A percentile compares a stretch with the other conserved stretches of the same genome.
Conservation (phyloP, 2,113 vertebrate species). For the Tiliqua scincoides region DNA sequence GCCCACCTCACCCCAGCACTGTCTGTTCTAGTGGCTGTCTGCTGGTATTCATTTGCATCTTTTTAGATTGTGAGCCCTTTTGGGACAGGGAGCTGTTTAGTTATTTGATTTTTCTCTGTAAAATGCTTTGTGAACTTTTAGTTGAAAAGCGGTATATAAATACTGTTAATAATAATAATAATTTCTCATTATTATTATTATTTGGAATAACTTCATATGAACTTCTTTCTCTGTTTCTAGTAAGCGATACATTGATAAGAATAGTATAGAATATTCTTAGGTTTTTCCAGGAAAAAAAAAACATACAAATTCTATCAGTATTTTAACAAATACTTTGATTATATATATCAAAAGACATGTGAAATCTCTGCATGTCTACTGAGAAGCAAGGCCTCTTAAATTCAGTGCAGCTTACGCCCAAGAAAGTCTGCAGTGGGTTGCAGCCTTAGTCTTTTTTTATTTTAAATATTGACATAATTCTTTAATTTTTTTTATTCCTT, state of each 20-base stretch:
- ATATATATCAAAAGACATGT: background rate
- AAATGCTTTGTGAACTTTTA: too few species aligned
- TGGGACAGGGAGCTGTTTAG: too few species aligned
- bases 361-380: background rate
- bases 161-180: too few species aligned
- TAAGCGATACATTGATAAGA: background rate
- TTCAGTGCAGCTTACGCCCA: too few species aligned
- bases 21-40: too few species aligned
- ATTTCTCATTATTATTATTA: too few species aligned
- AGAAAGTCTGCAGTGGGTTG: background rate
- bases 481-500: constrained; percentile 24
- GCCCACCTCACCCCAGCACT: too few species aligned
- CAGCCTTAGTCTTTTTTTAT: background rate
- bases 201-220: background rate
- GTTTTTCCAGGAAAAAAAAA: background rate
- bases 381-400: background rate
- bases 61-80: too few species aligned
- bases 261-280: background rate
- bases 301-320: background rate
- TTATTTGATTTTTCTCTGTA: too few species aligned
- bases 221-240: background rate
- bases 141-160: too few species aligned
- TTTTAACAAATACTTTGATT: background rate
- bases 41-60: too few species aligned
- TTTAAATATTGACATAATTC: background rate